Evolutionary conservation across 2,113 vertebrate genomes (phyloP).

Genomic region (Naja naja): DNA sequence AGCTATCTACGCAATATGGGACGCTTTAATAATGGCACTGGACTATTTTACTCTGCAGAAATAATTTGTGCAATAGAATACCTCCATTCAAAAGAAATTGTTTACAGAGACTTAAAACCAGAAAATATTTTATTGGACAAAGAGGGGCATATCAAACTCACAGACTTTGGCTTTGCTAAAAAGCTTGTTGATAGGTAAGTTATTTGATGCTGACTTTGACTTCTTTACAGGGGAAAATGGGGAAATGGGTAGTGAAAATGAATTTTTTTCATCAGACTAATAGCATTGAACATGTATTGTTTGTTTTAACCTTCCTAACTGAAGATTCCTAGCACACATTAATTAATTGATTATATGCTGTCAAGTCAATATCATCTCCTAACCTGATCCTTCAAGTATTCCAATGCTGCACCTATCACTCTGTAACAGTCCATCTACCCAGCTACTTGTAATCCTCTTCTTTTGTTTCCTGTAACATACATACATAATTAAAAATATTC

Average conservation of each 20-base stretch:
- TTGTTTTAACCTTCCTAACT: neutral
- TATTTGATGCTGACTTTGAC: neutral
- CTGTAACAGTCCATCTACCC: neutral
- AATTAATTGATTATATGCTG: neutral
- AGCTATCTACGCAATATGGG: constrained; percentile 90
- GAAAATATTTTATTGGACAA: constrained; percentile 94
- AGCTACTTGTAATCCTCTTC: neutral
- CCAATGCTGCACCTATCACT: neutral
- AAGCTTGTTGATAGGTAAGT: constrained; percentile 89
- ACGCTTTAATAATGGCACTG: constrained; percentile 81
- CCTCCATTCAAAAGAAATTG: constrained; percentile 88
- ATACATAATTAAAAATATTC: neutral
- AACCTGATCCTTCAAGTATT: neutral
- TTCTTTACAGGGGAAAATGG: neutral
- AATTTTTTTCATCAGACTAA: neutral
- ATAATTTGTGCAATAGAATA: constrained; percentile 94
- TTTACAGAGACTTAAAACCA: constrained; percentile 94
- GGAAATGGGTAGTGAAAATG: neutral
- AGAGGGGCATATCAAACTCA: constrained; percentile 92
- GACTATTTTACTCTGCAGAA: constrained; percentile 87
- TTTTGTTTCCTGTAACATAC: neutral
- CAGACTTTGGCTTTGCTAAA: constrained; percentile 95
- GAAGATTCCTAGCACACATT: neutral
- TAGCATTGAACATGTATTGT: neutral
- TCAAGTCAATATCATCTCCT: neutral